phyloP scores from a whole-genome alignment of 64 coral and sea anemone genomes.

The Montipora foliosa region DNA sequence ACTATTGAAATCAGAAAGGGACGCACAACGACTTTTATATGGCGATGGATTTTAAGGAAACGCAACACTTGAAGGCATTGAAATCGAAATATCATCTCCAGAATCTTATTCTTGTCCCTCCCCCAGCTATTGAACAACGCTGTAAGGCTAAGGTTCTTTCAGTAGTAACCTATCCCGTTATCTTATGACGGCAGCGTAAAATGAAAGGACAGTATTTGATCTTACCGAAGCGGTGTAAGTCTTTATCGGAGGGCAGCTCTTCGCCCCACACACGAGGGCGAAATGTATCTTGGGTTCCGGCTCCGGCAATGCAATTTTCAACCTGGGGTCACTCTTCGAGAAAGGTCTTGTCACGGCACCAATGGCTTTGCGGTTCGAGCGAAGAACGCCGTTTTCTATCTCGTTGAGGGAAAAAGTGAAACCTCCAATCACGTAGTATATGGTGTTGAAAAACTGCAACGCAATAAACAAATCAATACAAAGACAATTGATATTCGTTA shows the following conservation, averaged over 20 bases:
- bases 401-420: constrained; percentile 86
- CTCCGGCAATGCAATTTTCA: constrained; percentile 81
- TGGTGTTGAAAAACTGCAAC: constrained; percentile 96
- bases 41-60: no score
- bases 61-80: no score
- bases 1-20: no score
- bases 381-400: constrained; percentile 92
- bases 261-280: constrained; percentile 94
- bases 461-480: constrained; percentile 25
- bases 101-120: no score
- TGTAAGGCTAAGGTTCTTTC: no score
- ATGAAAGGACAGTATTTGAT: no score
- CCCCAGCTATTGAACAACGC: no score
- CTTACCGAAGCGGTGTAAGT: constrained; percentile 91
- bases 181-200: not conserved
- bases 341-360: constrained; percentile 86
- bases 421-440: constrained; percentile 94
- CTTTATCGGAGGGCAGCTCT: constrained; percentile 98
- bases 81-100: no score
- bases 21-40: no score
- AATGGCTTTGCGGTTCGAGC: constrained; percentile 90
- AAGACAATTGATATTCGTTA: not conserved
- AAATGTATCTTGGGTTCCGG: constrained; percentile 97
- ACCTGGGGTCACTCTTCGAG: constrained; percentile 79
- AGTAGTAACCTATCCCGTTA: no score